Evolutionary conservation across 2,888 invertebrate genomes (phyloP), one percentile per base, ranked within the genome.

Genomic region (Isotomurus palustris): DNA sequence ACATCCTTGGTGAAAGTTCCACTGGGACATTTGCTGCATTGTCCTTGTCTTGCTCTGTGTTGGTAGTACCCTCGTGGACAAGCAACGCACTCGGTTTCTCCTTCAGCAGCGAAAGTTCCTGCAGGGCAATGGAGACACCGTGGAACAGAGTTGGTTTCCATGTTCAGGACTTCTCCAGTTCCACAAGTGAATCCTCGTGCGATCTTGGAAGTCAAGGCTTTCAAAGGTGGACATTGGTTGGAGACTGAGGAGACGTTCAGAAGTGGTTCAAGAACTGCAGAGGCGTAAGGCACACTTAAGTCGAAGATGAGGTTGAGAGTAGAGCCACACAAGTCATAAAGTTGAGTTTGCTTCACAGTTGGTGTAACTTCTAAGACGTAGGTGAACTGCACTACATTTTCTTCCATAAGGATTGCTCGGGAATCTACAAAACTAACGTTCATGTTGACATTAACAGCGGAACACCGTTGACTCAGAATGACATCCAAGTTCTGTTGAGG

Each of bases 71-170:
- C 97, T 71, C 86, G 82, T 1, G 90, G 87, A 74, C 97, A 97
- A 73, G 88, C 85, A 1, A 89, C 88, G 75, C 97, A 97, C 58
- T 85, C 82, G 73, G 90, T 88, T 77, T 93, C 91, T 71, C 91
- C 91, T 70, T 88, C 88, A 21, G 86, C 87, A 40, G 93, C 91
- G 73, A 85, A 93, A 0, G 95, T 93, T 72, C 97, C 97, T 69
- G 94, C 93, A 6, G 97, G 96, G 74, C 99, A 99, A 73, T 96
- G 91, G 62, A 95, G 81, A 80, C 95, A 95, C 78, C 93, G 81
- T 22, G 95, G 90, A 47, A 92, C 91, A 73, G 90, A 89, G 70
- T 87, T 89, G 0, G 90, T 88, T 70, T 91, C 91, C 85, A 90
- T 91, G 73, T 94, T 91, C 4, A 96, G 78, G 8, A 95, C 93